Evolutionary conservation across 1,140 invertebrate species (phyloP).

Genomic region (Oreohelix idahoensis): DNA sequence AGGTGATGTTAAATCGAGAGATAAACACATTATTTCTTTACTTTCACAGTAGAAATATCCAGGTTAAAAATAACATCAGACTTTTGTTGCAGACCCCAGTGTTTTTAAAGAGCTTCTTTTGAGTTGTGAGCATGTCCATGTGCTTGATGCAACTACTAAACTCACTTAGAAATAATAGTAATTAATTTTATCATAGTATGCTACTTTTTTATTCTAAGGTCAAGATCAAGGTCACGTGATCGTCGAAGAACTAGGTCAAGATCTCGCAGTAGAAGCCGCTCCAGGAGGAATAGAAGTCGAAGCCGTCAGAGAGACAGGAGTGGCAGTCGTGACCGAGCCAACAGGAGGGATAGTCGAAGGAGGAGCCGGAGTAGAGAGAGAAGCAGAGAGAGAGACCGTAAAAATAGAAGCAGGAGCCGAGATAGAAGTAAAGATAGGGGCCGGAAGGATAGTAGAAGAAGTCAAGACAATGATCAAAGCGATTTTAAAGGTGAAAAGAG

Average conservation of each 20-base stretch:
- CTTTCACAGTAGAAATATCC: not conserved
- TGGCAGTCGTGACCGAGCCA: not conserved
- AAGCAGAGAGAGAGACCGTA: constrained; percentile 4
- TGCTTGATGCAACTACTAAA: not conserved
- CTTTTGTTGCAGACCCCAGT: not conserved
- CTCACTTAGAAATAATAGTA: not conserved
- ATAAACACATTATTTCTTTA: not conserved
- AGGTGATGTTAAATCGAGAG: not conserved
- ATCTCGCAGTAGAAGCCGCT: not conserved
- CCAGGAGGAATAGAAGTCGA: constrained; percentile 17
- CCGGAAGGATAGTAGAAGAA: not conserved
- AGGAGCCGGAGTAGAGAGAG: not conserved
- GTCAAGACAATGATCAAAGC: not conserved
- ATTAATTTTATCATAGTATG: not conserved
- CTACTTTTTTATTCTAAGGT: not conserved
- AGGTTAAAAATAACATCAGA: not conserved
- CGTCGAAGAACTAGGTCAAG: constrained; percentile 28
- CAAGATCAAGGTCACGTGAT: constrained; percentile 18
- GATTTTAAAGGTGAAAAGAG: not conserved
- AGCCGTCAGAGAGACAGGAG: constrained; percentile 24
- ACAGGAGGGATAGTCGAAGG: not conserved
- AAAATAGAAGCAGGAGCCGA: constrained; percentile 3
- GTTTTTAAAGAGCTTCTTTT: not conserved
- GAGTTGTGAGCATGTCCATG: not conserved
- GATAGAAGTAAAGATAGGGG: not conserved